Evolutionary conservation across 2,888 invertebrate genomes (phyloP).

Genomic region (Meandrusa payeni): DNA sequence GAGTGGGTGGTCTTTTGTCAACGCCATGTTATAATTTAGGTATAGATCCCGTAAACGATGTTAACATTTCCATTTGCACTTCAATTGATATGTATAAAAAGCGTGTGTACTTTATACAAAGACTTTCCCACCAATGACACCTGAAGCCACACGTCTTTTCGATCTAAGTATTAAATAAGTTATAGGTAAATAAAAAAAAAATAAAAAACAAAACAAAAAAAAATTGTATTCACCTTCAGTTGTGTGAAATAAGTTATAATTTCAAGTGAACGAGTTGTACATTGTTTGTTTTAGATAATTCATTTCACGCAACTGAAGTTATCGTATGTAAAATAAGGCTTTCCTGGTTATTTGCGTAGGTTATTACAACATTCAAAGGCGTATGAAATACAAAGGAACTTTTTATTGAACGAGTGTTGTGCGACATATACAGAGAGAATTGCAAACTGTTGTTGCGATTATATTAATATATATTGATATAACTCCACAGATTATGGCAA

Average conservation of each 20-base stretch:
- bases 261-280: slow-evolving; percentile 34
- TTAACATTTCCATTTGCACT: slow-evolving; percentile 45
- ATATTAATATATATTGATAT: slow-evolving; percentile 1
- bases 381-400: slow-evolving; percentile 36
- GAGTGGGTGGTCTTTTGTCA: slow-evolving; percentile 45
- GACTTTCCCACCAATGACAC: slow-evolving; percentile 76
- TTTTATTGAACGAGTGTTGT: slow-evolving; percentile 43
- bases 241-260: slow-evolving; percentile 52
- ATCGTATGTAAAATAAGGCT: slow-evolving; percentile 64
- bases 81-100: slow-evolving; percentile 37
- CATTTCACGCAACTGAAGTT: slow-evolving; percentile 67
- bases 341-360: slow-evolving; percentile 62
- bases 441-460: slow-evolving; percentile 30
- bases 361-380: slow-evolving; percentile 39
- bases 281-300: slow-evolving; percentile 43
- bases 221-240: slow-evolving; percentile 64
- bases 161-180: slow-evolving; percentile 78
- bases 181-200: slow-evolving; percentile 68
- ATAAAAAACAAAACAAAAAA: slow-evolving; percentile 57
- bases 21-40: slow-evolving; percentile 46
- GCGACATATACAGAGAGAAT: slow-evolving; percentile 38
- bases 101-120: slow-evolving; percentile 64
- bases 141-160: slow-evolving; percentile 74
- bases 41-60: slow-evolving; percentile 30
- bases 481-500: slow-evolving; percentile 44